Percentiles rank a stretch among this genome's conserved stretches.
Conservation (phyloP, 2,888 invertebrate species). For the Chloroclystis v-ata region DNA sequence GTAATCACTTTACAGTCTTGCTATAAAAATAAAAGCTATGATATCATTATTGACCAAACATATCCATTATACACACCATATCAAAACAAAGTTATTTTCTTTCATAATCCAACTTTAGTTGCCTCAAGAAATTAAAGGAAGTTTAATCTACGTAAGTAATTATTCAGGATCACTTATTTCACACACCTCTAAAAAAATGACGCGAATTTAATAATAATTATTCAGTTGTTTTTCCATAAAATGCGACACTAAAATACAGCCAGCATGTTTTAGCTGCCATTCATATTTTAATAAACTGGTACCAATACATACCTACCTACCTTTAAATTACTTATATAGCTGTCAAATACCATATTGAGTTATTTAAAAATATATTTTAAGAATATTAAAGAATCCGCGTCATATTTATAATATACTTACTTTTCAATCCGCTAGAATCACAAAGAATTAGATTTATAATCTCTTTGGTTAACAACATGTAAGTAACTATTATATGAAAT, state of each 20-base stretch:
- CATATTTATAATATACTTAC: background rate
- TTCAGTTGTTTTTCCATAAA: too few species aligned
- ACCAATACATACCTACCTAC: too few species aligned
- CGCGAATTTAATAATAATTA: background rate
- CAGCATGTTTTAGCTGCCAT: too few species aligned
- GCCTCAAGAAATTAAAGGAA: background rate
- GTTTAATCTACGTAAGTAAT: background rate
- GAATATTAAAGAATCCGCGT: background rate
- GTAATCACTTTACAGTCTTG: conserved; percentile 54
- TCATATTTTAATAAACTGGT: too few species aligned
- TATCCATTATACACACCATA: conserved; percentile 10
- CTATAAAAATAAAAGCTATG: conserved; percentile 47
- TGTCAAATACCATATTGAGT: too few species aligned
- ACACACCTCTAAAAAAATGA: background rate
- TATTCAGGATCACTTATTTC: background rate
- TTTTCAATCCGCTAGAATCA: background rate
- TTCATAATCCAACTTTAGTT: background rate
- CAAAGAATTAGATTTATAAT: conserved; percentile 28
- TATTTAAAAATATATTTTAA: too few species aligned
- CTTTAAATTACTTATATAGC: too few species aligned
- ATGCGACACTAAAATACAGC: too few species aligned
- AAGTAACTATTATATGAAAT: conserved; percentile 33
- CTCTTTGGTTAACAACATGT: conserved; percentile 63
- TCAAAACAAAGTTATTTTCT: conserved; percentile 4
- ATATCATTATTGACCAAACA: conserved; percentile 21